These are phyloP conservation scores for Masnerella sp. DNA, from an alignment of 2,888 invertebrate genomes.

Conservation along the genomic window DNA sequence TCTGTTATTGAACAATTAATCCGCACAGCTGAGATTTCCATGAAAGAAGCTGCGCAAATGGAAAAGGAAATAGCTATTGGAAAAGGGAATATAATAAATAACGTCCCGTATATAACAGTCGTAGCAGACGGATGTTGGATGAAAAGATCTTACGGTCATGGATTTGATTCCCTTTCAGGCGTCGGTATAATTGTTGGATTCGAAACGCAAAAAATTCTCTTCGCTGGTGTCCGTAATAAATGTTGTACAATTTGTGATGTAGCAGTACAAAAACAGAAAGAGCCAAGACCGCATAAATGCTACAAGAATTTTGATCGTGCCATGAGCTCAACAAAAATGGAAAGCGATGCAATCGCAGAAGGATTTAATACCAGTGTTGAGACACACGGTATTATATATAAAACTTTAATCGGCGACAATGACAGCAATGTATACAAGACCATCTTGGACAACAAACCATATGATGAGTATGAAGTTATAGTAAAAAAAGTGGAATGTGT, in stretches of 20 bases:
- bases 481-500: slow-evolving; percentile 60
- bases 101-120: neutral
- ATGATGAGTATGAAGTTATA: slow-evolving; percentile 36
- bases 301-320: slow-evolving; percentile 63
- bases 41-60: neutral
- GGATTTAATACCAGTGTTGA: slow-evolving; percentile 54
- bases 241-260: slow-evolving; percentile 9
- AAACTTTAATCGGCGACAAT: slow-evolving; percentile 60
- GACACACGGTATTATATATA: slow-evolving; percentile 52
- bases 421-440: slow-evolving; percentile 69
- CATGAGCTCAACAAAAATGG: too few relatives aligned
- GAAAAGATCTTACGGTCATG: neutral
- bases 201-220: slow-evolving; percentile 22
- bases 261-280: too few relatives aligned
- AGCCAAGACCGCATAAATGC: too few relatives aligned
- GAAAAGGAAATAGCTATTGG: neutral
- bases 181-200: slow-evolving; percentile 12
- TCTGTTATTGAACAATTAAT: neutral
- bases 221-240: too few relatives aligned
- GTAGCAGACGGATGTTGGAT: neutral
- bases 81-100: neutral
- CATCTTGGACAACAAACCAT: slow-evolving; percentile 63
- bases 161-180: slow-evolving; percentile 29
- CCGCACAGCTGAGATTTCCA: neutral
- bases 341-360: too few relatives aligned